Conservation (phyloP, 1,140 invertebrate genomes). For the Dolichoris vasculosae region DNA sequence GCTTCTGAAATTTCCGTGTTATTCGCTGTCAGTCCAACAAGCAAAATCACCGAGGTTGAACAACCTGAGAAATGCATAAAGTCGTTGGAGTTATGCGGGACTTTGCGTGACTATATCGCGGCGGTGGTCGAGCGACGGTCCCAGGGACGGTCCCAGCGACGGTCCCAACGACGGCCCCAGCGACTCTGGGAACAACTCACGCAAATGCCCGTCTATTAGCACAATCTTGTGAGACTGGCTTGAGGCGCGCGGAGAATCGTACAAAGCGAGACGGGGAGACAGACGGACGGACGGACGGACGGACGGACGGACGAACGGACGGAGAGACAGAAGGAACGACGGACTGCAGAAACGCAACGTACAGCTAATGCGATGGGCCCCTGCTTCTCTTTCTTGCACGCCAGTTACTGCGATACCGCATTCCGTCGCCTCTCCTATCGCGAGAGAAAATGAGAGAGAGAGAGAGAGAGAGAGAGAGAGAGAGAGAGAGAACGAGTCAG, state of each 20-base stretch:
- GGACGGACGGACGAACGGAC: background rate
- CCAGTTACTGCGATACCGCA: background rate
- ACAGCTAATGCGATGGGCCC: background rate
- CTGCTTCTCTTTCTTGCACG: too few relatives aligned
- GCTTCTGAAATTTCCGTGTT: background rate
- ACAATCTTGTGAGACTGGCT: background rate
- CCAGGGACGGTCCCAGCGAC: too few relatives aligned
- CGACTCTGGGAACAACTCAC: slow-evolving; percentile 1
- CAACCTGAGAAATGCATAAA: slow-evolving; percentile 7
- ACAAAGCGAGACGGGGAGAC: background rate
- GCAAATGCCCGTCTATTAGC: slow-evolving; percentile 33
- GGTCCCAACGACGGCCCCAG: too few relatives aligned
- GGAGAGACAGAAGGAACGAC: background rate
- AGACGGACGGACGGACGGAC: background rate
- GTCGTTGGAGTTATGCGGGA: slow-evolving; percentile 4
- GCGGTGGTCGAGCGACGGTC: background rate
- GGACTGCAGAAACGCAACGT: background rate
- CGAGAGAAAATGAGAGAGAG: background rate
- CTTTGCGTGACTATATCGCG: slow-evolving; percentile 29
- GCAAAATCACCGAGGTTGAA: slow-evolving; percentile 14
- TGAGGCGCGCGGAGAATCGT: background rate
- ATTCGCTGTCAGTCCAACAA: background rate
- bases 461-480: too few relatives aligned
- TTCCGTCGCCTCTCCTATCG: background rate
- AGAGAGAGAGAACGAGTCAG: too few relatives aligned